A percentile compares a stretch with the other conserved stretches of the same genome.
Conservation (phyloP, 2,797 vertebrate genomes). For the Cyclopterus lumpus region DNA sequence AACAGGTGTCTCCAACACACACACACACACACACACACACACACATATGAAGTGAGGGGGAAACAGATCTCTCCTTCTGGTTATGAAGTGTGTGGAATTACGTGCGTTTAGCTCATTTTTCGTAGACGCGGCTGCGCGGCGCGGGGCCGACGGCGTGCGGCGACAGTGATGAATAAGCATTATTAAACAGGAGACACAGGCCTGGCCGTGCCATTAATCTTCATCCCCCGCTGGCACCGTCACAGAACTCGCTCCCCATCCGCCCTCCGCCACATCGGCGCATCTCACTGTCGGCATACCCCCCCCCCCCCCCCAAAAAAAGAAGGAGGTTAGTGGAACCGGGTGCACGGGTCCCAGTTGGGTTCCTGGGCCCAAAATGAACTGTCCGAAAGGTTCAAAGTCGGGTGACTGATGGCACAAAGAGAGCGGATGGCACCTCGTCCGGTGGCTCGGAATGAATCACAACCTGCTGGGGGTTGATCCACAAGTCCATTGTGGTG, state of each 20-base stretch:
- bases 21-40: conserved; percentile 34
- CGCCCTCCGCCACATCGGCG: conserved; percentile 42
- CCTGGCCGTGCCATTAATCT: conserved; percentile 74
- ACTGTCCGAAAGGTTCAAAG: conserved; percentile 37
- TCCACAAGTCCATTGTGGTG: conserved; percentile 46
- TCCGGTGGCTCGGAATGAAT: conserved; percentile 51
- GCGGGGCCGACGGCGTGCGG: conserved; percentile 24
- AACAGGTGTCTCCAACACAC: conserved; percentile 18
- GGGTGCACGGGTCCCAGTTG: conserved; percentile 21
- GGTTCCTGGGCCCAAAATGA: conserved; percentile 17
- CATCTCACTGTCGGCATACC: conserved; percentile 53
- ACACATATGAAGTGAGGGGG: conserved; percentile 21
- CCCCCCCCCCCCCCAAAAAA: too few species aligned
- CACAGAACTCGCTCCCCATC: conserved; percentile 55
- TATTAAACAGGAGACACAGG: conserved; percentile 75
- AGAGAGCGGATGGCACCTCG: conserved; percentile 30
- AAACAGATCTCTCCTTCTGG: conserved; percentile 29
- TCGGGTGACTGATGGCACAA: conserved; percentile 51
- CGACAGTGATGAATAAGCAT: conserved; percentile 79
- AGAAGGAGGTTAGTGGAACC: too few species aligned
- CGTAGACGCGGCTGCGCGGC: conserved; percentile 15
- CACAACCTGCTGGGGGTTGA: conserved; percentile 47
- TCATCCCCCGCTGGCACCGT: conserved; percentile 66
- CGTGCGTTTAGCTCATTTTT: conserved; percentile 22
- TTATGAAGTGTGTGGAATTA: conserved; percentile 21